Evolutionary conservation across 2,797 vertebrate species (phyloP).

Genomic region (Balearica regulorum): DNA sequence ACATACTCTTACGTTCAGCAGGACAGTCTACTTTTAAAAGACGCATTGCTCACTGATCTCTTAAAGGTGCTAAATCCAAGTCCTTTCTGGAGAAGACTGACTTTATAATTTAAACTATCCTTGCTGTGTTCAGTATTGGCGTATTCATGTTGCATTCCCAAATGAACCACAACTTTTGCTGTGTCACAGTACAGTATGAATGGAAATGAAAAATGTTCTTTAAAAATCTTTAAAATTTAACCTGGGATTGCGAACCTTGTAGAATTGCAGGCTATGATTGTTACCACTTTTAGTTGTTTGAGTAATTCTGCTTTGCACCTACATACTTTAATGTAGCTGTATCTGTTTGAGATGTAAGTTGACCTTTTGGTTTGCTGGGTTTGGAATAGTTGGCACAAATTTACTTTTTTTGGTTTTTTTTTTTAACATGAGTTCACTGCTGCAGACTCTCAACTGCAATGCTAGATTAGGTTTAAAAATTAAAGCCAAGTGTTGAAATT

Average conservation of each 20-base stretch:
- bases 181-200: not conserved
- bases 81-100: not conserved
- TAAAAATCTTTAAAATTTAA: not conserved
- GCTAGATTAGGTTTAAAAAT: not conserved
- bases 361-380: not conserved
- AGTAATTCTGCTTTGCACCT: not conserved
- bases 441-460: not conserved
- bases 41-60: not conserved
- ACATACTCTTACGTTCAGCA: not conserved
- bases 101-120: not conserved
- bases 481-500: not conserved
- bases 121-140: accelerated
- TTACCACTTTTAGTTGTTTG: not conserved
- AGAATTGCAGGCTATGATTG: not conserved
- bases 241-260: not conserved
- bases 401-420: not conserved
- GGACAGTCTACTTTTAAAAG: not conserved
- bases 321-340: not conserved
- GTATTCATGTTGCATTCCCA: not conserved
- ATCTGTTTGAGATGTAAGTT: not conserved
- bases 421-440: not conserved
- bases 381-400: not conserved
- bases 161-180: not conserved
- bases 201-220: not conserved
- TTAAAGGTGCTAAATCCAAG: not conserved